These are phyloP conservation scores for Leptatherina wallacei DNA, from an alignment of 2,797 vertebrate genomes.

Conservation along the genomic window DNA sequence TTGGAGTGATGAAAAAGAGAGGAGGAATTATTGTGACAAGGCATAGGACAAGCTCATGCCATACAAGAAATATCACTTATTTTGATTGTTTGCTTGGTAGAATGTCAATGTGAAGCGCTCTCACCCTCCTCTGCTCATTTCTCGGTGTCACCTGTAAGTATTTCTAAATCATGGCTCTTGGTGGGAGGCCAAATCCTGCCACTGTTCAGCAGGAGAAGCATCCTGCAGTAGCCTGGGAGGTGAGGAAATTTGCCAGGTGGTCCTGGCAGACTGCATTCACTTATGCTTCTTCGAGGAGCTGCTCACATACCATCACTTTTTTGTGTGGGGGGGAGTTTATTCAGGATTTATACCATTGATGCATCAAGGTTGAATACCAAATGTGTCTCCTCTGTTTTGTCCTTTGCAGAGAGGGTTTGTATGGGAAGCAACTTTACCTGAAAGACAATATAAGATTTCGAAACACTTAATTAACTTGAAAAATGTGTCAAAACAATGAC, in stretches of 20 bases:
- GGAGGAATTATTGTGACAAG: conserved; percentile 37
- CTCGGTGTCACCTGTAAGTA: conserved; percentile 61
- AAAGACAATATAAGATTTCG: background rate
- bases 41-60: conserved; percentile 15
- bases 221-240: conserved; percentile 59
- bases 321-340: background rate
- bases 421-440: background rate
- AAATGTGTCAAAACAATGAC: background rate
- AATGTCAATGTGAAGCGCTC: conserved; percentile 58
- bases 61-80: conserved; percentile 61
- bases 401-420: conserved; percentile 9
- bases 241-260: conserved; percentile 65
- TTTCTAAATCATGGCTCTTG: conserved; percentile 63
- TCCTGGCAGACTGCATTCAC: conserved; percentile 43
- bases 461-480: background rate
- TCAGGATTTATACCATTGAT: conserved; percentile 34
- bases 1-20: conserved; percentile 40
- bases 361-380: conserved; percentile 38
- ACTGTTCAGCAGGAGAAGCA: conserved; percentile 47
- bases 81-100: conserved; percentile 64
- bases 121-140: conserved; percentile 23
- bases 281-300: conserved; percentile 34
- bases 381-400: conserved; percentile 34
- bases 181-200: conserved; percentile 50
- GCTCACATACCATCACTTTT: conserved; percentile 42